These are phyloP conservation scores for Epinotia ramella DNA, from an alignment of 2,888 invertebrate species.

Conservation along the genomic window DNA sequence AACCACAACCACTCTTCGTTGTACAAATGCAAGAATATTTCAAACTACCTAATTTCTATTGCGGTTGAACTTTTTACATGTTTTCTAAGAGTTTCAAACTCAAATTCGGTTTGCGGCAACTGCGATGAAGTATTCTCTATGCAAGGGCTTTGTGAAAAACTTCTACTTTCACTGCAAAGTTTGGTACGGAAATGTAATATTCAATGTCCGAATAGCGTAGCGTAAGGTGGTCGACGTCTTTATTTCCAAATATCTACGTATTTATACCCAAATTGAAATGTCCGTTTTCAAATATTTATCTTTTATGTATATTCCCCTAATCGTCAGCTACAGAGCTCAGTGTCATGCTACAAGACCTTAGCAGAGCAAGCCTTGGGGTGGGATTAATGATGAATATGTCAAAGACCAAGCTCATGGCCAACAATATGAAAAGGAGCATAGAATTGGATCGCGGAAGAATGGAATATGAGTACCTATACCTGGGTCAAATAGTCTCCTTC, in stretches of 20 bases:
- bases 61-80: conserved; percentile 41
- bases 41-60: conserved; percentile 22
- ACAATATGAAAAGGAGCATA: no score
- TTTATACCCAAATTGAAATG: background rate
- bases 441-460: no score
- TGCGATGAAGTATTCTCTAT: conserved; percentile 20
- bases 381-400: no score
- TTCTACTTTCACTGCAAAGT: conserved; percentile 29
- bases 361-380: no score
- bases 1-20: background rate
- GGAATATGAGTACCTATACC: no score
- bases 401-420: no score
- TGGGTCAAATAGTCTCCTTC: no score
- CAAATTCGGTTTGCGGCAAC: conserved; percentile 36
- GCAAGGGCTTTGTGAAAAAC: conserved; percentile 29
- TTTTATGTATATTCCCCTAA: no score
- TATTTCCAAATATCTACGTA: background rate
- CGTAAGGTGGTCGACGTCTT: background rate
- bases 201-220: background rate
- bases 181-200: conserved; percentile 32
- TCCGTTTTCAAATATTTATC: no score
- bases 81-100: conserved; percentile 40
- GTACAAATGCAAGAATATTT: conserved; percentile 25
- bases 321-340: no score
- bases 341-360: no score